Evolutionary conservation across 1,140 invertebrate species (phyloP).

Genomic region (Mizuhopecten yessoensis): DNA sequence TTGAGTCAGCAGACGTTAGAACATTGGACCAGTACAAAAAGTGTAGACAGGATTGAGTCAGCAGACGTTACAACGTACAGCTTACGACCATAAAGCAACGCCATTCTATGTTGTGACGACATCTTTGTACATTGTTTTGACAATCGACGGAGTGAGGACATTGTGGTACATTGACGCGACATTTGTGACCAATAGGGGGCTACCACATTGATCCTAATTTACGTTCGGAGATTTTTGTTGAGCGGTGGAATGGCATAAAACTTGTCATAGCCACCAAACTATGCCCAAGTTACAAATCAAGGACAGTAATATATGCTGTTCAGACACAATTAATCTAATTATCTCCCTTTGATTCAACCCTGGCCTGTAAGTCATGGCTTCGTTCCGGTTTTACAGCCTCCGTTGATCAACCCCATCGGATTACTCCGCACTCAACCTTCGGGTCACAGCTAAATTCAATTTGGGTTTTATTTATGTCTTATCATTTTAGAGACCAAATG

Average conservation of each 20-base stretch:
- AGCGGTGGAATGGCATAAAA: neutral
- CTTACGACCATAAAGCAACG: too few species aligned
- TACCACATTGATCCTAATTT: neutral
- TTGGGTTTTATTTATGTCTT: neutral
- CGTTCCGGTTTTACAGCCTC: neutral
- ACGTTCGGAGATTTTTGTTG: constrained; percentile 23
- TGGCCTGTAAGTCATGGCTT: neutral
- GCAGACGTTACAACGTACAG: too few species aligned
- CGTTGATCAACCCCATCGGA: neutral
- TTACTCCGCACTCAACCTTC: neutral
- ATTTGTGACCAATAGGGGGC: neutral
- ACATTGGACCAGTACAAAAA: too few species aligned
- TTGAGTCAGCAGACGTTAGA: too few species aligned
- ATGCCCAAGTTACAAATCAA: neutral
- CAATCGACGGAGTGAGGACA: too few species aligned
- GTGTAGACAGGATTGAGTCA: too few species aligned
- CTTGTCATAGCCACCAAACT: neutral
- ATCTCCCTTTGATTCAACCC: neutral
- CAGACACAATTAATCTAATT: constrained; percentile 35
- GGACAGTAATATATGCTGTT: neutral
- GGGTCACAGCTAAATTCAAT: neutral
- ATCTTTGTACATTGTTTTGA: too few species aligned
- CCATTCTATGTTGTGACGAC: too few species aligned
- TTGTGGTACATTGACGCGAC: too few species aligned
- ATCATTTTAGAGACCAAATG: neutral